phyloP scores from a whole-genome alignment of 2,113 vertebrate genomes.

The Antigone vipio region DNA sequence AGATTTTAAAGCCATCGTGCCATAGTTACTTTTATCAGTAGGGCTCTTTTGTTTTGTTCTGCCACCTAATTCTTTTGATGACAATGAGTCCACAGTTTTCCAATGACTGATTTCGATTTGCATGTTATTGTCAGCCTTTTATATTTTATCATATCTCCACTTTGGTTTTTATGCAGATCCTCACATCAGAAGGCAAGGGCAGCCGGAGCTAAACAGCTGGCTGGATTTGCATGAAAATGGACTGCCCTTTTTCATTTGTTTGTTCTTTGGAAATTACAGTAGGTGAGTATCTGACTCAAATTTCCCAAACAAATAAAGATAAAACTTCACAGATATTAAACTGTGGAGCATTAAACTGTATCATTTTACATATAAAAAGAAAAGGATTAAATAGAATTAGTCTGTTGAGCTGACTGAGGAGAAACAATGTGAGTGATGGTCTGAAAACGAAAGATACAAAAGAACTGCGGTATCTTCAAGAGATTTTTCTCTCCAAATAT shows the following conservation, averaged over 20 bases:
- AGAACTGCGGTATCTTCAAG: conserved; percentile 3
- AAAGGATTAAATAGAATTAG: conserved; percentile 68
- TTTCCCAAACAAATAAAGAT: conserved; percentile 79
- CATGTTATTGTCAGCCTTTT: conserved; percentile 76
- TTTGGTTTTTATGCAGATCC: conserved; percentile 79
- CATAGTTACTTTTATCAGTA: conserved; percentile 71
- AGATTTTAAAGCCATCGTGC: conserved; percentile 59
- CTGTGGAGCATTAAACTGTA: conserved; percentile 65
- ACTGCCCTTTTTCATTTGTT: conserved; percentile 75
- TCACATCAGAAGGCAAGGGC: conserved; percentile 73
- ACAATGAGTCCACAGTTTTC: conserved; percentile 73
- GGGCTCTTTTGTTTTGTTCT: conserved; percentile 75
- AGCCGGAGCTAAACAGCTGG: conserved; percentile 80
- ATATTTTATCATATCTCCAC: conserved; percentile 72
- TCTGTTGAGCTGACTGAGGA: conserved; percentile 53
- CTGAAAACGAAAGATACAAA: conserved; percentile 58
- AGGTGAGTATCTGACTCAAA: conserved; percentile 77
- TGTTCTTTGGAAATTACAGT: conserved; percentile 79
- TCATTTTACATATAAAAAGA: conserved; percentile 72
- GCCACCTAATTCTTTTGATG: conserved; percentile 82
- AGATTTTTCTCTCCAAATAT: conserved; percentile 35
- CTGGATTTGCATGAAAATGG: conserved; percentile 81
- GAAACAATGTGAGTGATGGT: conserved; percentile 39
- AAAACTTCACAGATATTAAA: conserved; percentile 73
- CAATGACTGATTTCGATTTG: conserved; percentile 75